phyloP scores from a whole-genome alignment of 2,888 invertebrate genomes.

The Agrypnus murinus region DNA sequence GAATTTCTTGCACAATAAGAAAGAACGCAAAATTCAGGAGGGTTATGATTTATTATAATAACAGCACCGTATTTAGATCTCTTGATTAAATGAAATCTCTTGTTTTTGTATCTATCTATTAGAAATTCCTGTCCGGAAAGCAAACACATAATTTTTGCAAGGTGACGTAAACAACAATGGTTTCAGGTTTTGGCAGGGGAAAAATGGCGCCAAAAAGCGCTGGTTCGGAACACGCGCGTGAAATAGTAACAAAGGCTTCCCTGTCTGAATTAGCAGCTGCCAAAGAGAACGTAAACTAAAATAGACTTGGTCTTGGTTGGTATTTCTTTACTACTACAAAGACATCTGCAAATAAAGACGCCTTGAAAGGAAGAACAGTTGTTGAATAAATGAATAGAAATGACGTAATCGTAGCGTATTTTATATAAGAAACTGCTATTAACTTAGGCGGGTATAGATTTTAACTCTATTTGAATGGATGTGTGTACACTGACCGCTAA shows the following conservation, averaged over 20 bases:
- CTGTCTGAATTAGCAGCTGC: conserved; percentile 46
- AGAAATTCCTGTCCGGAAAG: too few relatives aligned
- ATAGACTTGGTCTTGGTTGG: conserved; percentile 28
- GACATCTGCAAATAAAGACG: conserved; percentile 50
- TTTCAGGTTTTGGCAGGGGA: background rate
- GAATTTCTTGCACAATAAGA: conserved; percentile 52
- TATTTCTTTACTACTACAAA: too few relatives aligned
- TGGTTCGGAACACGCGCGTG: conserved; percentile 41
- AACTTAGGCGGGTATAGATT: too few relatives aligned
- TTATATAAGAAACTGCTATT: conserved; percentile 1
- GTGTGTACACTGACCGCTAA: too few relatives aligned
- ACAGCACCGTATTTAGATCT: conserved; percentile 31
- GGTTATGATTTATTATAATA: background rate
- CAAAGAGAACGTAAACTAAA: conserved; percentile 46
- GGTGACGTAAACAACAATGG: conserved; percentile 20
- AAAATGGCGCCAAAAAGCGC: conserved; percentile 24
- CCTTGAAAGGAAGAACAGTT: conserved; percentile 48
- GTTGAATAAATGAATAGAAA: conserved; percentile 44
- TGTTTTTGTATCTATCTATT: too few relatives aligned
- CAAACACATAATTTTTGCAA: background rate
- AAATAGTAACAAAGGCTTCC: conserved; percentile 44
- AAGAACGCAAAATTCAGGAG: conserved; percentile 44
- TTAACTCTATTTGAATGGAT: too few relatives aligned
- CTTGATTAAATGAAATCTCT: too few relatives aligned
- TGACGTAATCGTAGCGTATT: conserved; percentile 43